Percentiles rank a stretch among this genome's conserved stretches.
Evolutionary conservation across 2,797 vertebrate genomes (phyloP).

Genomic region (Gymnothorax javanicus): DNA sequence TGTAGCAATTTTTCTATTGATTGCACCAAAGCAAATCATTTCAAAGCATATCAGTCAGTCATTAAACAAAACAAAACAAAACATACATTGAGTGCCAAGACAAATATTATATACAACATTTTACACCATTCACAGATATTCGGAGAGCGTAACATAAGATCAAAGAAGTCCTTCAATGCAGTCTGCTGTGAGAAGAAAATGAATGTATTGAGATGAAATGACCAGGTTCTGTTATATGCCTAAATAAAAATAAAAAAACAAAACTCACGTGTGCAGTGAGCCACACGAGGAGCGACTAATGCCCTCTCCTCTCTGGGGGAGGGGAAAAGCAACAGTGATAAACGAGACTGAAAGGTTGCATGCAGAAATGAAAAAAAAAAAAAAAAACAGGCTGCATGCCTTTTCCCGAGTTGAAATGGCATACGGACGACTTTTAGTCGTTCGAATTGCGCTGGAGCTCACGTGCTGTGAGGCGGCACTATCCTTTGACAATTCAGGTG

Average conservation of each 20-base stretch:
- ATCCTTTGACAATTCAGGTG: slow-evolving; percentile 21
- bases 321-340: slow-evolving; percentile 71
- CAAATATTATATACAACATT: slow-evolving; percentile 51
- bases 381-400: slow-evolving; percentile 70
- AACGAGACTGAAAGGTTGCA: slow-evolving; percentile 65
- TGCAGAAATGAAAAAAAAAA: slow-evolving; percentile 61
- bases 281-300: slow-evolving; percentile 65
- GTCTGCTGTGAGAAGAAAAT: slow-evolving; percentile 67
- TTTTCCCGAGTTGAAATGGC: slow-evolving; percentile 67
- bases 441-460: slow-evolving; percentile 12
- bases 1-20: slow-evolving; percentile 40
- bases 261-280: slow-evolving; percentile 61
- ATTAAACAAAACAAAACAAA: slow-evolving; percentile 4
- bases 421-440: slow-evolving; percentile 41
- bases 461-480: slow-evolving; percentile 18
- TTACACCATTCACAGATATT: slow-evolving; percentile 46
- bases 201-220: slow-evolving; percentile 64
- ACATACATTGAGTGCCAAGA: slow-evolving; percentile 41
- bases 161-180: slow-evolving; percentile 69
- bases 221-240: slow-evolving; percentile 63
- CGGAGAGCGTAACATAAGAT: slow-evolving; percentile 65
- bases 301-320: slow-evolving; percentile 59
- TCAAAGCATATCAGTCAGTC: slow-evolving; percentile 1
- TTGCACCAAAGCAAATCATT: slow-evolving; percentile 16
- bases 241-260: slow-evolving; percentile 64